phyloP scores from a whole-genome alignment of 2,113 vertebrate genomes.

The Microcebus lehilahytsara region DNA sequence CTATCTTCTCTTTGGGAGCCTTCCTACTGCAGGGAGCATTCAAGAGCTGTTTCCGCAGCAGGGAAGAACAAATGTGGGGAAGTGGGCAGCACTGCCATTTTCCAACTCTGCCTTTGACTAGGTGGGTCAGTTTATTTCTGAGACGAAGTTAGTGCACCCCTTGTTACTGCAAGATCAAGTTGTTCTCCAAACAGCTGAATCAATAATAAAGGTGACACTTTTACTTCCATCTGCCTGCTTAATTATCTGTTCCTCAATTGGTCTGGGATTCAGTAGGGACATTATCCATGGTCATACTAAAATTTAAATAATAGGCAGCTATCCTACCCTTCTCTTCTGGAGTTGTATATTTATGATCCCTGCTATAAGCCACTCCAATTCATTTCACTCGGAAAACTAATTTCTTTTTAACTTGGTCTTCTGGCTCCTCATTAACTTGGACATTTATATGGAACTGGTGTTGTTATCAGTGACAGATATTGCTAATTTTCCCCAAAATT shows the following conservation, averaged over 20 bases:
- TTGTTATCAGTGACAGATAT: not conserved
- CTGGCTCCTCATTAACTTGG: not conserved
- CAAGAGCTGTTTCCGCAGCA: not conserved
- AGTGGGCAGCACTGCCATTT: not conserved
- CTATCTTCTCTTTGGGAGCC: not conserved
- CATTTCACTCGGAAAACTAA: not conserved
- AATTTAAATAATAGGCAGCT: not conserved
- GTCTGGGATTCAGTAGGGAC: not conserved
- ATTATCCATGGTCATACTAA: not conserved
- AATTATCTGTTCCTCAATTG: not conserved
- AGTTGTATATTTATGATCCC: not conserved
- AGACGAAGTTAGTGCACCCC: not conserved
- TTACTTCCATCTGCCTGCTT: not conserved
- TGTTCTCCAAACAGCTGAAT: not conserved
- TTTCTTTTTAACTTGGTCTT: constrained; percentile 31
- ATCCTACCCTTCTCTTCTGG: not conserved
- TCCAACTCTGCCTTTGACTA: not conserved
- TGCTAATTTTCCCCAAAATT: not conserved
- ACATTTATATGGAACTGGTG: not conserved
- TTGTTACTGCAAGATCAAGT: not conserved
- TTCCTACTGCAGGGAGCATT: not conserved
- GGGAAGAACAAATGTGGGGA: not conserved
- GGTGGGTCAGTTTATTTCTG: not conserved
- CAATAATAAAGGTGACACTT: not conserved
- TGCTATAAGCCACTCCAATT: not conserved